Evolutionary conservation across 1,140 invertebrate species (phyloP), one percentile per base, ranked within the genome.

Genomic region (Aleiodes sp.): DNA sequence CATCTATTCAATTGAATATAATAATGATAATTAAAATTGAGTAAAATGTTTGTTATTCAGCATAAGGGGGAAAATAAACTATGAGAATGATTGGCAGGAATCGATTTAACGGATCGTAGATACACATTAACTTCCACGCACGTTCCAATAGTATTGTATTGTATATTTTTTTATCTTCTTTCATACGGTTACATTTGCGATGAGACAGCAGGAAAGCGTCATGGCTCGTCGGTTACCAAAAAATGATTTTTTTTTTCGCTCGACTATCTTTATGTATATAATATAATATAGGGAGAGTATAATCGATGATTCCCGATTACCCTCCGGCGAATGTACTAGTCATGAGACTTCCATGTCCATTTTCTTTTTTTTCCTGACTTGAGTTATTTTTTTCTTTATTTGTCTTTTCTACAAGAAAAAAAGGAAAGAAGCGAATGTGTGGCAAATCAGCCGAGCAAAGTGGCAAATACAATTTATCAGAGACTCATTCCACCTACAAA

Each of bases 141-240:
- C 6, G 1, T 28, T 59, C n/a, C 33, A 60, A 31, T 62, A 46
- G 26, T 65, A 68, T 64, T 68, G 63, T 68, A 65, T 59, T 66
- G 57, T 46, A 46, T 68, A 43, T 57, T 73, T 65, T 63, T 60
- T 67, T 73, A 65, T 62, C 57, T 52, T 19, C 14, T 37, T 65
- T 43, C 52, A 59, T 67, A 67, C 46, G 28, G 65, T 65, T 68
- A 68, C 65, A 63, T 68, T 70, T 70, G 61, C 29, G 60, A 66
- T 73, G 72, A 73, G 72, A 73, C 68, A 70, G 72, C 72, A 73
- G 66, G 70, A 70, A 73, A 68, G 60, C 65, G 72, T 70, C 65
- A 73, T 73, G 72, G 65, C 65, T 70, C 68, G 71, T 70, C 68
- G 64, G 66, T 70, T 67, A 70, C 41, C 43, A 70, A 65, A 70